A percentile compares a stretch with the other conserved stretches of the same genome.
These are phyloP conservation scores for Heliothis subflexa DNA, from an alignment of 1,140 invertebrate genomes.

Conservation along the genomic window DNA sequence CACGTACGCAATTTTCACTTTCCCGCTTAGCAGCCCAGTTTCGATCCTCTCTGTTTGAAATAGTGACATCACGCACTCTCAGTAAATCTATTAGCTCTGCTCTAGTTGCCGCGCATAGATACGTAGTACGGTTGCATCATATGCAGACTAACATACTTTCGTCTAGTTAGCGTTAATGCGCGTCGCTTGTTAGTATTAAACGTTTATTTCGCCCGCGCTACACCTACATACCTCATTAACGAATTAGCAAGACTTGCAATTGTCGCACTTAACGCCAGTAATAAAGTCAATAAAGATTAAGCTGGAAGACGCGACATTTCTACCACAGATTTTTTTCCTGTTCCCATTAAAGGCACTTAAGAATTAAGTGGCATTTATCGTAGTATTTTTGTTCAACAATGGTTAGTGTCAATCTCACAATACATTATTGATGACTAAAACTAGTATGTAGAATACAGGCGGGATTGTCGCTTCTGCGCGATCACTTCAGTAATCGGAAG, in stretches of 20 bases:
- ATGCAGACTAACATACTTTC: slow-evolving; percentile 60
- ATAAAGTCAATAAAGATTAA: slow-evolving; percentile 71
- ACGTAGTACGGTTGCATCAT: slow-evolving; percentile 56
- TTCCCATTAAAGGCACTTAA: slow-evolving; percentile 5
- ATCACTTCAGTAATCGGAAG: slow-evolving; percentile 26
- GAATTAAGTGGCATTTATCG: slow-evolving; percentile 8
- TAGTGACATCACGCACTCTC: slow-evolving; percentile 64
- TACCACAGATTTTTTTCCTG: slow-evolving; percentile 37
- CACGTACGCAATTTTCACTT: slow-evolving; percentile 86
- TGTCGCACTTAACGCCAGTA: slow-evolving; percentile 71
- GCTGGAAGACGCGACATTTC: slow-evolving; percentile 60
- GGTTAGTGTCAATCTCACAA: not conserved
- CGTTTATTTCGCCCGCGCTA: slow-evolving; percentile 82
- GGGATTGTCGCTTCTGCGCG: not conserved
- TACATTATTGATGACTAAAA: not conserved
- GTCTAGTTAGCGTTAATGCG: slow-evolving; percentile 72
- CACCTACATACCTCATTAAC: slow-evolving; percentile 84
- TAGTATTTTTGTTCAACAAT: slow-evolving; percentile 7
- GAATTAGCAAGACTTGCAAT: slow-evolving; percentile 82
- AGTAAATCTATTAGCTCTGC: slow-evolving; percentile 63
- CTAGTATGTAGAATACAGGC: not conserved
- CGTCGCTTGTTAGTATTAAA: slow-evolving; percentile 72
- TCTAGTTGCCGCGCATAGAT: slow-evolving; percentile 55
- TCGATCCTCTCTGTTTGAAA: slow-evolving; percentile 59
- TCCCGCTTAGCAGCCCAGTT: slow-evolving; percentile 68